Conservation (phyloP, 1,140 invertebrate genomes). For the Stenopsyche tienmushanensis region DNA sequence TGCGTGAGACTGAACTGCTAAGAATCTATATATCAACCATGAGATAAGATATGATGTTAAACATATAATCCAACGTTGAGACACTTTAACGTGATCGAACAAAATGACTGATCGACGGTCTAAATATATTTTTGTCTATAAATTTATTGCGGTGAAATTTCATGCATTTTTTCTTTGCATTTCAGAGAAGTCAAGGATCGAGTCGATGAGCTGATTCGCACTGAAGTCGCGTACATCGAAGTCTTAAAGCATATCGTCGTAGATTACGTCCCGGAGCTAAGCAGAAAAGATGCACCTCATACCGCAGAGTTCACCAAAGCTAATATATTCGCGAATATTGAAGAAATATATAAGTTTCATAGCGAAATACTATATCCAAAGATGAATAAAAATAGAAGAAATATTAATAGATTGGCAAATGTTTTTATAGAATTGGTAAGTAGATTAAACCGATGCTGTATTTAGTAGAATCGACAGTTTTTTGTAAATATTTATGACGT, state of each 20-base stretch:
- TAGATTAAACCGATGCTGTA: no score
- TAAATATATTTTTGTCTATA: not conserved
- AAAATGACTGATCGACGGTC: not conserved
- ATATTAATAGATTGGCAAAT: constrained; percentile 4
- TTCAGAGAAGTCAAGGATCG: constrained; percentile 52
- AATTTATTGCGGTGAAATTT: not conserved
- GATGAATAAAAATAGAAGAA: not conserved
- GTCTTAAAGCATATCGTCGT: constrained; percentile 51
- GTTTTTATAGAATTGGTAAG: constrained; percentile 14
- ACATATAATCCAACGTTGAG: no score
- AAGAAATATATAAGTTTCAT: constrained; percentile 52
- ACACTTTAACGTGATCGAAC: not conserved
- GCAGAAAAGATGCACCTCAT: constrained; percentile 44
- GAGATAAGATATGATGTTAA: not conserved
- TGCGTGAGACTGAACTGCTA: not conserved
- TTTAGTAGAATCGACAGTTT: no score
- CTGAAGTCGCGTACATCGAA: constrained; percentile 53
- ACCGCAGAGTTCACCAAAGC: constrained; percentile 45
- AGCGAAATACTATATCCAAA: constrained; percentile 50
- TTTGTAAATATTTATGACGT: no score
- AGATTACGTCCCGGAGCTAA: constrained; percentile 52
- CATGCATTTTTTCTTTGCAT: constrained; percentile 7
- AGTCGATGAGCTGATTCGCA: constrained; percentile 53
- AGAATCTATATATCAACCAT: not conserved
- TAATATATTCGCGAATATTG: constrained; percentile 54